phyloP scores from a whole-genome alignment of 2,113 vertebrate species.

The Dunckerocampus dactyliophorus region DNA sequence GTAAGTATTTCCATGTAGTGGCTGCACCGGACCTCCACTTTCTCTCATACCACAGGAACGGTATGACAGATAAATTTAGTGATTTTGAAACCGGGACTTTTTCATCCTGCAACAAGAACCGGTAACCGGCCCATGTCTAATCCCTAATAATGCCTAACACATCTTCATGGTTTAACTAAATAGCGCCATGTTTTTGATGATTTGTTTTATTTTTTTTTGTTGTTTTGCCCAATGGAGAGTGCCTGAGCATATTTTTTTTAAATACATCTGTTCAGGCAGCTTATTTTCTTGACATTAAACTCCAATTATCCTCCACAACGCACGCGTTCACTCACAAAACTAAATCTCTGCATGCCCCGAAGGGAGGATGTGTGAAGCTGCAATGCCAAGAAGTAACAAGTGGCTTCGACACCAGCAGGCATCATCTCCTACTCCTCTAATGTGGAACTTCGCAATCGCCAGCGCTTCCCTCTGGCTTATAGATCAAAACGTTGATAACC shows the following conservation, averaged over 20 bases:
- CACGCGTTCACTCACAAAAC: neutral
- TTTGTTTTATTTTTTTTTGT: no score
- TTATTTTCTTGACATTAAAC: neutral
- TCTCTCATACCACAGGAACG: no score
- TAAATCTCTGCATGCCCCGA: slow-evolving; percentile 7
- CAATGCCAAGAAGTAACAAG: slow-evolving; percentile 15
- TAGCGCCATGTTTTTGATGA: no score
- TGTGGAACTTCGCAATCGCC: neutral
- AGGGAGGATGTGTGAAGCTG: slow-evolving; percentile 3
- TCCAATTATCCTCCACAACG: neutral
- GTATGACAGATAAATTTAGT: no score
- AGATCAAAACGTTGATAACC: neutral
- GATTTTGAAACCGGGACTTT: no score
- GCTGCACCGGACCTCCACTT: no score
- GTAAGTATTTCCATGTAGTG: no score
- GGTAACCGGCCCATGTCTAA: no score
- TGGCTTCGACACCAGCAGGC: neutral
- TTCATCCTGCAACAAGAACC: no score
- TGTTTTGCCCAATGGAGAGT: neutral
- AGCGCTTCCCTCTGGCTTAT: slow-evolving; percentile 8
- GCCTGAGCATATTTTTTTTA: neutral
- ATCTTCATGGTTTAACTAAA: neutral
- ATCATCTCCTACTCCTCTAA: slow-evolving; percentile 9
- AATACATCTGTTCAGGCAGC: neutral
- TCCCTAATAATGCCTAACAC: neutral